Evolutionary conservation across 2,888 invertebrate genomes (phyloP).

Genomic region (Romanomermis culicivorax): DNA sequence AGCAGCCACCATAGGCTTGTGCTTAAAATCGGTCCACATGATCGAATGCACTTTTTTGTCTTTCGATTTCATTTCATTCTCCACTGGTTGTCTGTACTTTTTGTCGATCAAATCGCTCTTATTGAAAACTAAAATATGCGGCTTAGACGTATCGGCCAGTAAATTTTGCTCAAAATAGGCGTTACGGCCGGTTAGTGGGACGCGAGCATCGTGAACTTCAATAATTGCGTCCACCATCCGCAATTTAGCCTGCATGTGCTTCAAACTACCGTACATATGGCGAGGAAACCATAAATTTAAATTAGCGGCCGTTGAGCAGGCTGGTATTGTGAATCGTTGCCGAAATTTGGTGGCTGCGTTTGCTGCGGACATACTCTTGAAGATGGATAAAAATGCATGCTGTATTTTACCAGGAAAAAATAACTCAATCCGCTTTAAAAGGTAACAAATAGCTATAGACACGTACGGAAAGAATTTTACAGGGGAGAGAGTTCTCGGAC

Average conservation of each 20-base stretch:
- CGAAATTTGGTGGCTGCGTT: constrained; percentile 1
- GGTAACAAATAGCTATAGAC: no score
- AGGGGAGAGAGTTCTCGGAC: no score
- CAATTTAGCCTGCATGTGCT: constrained; percentile 12
- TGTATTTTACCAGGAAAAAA: no score
- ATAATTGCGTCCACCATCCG: constrained; percentile 7
- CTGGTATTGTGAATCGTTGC: neutral
- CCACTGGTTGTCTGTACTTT: neutral
- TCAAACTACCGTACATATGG: constrained; percentile 11
- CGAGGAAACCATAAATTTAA: constrained; percentile 10
- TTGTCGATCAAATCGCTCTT: constrained; percentile 23
- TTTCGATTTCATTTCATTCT: constrained; percentile 10
- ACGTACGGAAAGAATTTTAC: no score
- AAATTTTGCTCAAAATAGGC: constrained; percentile 19
- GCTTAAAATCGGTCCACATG: constrained; percentile 21
- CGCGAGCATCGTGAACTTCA: constrained; percentile 26
- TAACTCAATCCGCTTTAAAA: no score
- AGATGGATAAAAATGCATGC: no score
- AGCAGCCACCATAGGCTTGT: constrained; percentile 13
- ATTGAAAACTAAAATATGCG: constrained; percentile 26
- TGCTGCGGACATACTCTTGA: no score
- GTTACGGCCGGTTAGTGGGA: constrained; percentile 26
- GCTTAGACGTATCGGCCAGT: constrained; percentile 17
- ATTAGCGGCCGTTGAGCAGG: neutral
- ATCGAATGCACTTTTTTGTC: constrained; percentile 20